These are phyloP conservation scores for Pomacea maculata DNA, from an alignment of 1,140 invertebrate genomes.

Conservation along the genomic window DNA sequence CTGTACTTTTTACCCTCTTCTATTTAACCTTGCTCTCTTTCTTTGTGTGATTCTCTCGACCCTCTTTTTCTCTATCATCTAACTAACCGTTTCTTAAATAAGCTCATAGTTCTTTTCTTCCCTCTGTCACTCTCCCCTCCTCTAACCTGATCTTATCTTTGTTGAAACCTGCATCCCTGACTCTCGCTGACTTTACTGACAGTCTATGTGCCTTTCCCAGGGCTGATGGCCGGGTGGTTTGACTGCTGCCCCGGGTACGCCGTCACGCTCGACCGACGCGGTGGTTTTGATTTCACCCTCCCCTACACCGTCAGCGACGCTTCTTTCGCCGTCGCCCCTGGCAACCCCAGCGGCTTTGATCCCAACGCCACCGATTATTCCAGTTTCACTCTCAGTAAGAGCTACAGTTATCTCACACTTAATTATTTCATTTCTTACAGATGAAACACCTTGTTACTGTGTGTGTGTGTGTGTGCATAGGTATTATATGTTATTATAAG, in stretches of 20 bases:
- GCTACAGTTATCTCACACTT: neutral
- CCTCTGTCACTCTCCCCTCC: too few relatives aligned
- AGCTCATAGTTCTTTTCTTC: too few relatives aligned
- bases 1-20: too few relatives aligned
- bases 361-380: constrained; percentile 23
- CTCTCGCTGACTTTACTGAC: too few relatives aligned
- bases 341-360: constrained; percentile 35
- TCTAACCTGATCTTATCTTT: too few relatives aligned
- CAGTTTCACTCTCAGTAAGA: constrained; percentile 21
- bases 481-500: neutral
- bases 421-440: neutral
- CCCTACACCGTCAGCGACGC: constrained; percentile 26
- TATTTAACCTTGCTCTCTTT: too few relatives aligned
- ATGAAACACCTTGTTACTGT: neutral
- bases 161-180: too few relatives aligned
- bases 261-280: constrained; percentile 33
- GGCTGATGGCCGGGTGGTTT: constrained; percentile 42
- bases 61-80: too few relatives aligned
- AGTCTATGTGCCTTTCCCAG: constrained; percentile 12
- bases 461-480: too few relatives aligned
- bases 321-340: constrained; percentile 36
- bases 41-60: too few relatives aligned
- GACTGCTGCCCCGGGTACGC: constrained; percentile 39
- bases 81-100: too few relatives aligned
- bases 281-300: constrained; percentile 37